phyloP scores from a whole-genome alignment of 2,797 vertebrate genomes.

The Malacoctenus gilli region DNA sequence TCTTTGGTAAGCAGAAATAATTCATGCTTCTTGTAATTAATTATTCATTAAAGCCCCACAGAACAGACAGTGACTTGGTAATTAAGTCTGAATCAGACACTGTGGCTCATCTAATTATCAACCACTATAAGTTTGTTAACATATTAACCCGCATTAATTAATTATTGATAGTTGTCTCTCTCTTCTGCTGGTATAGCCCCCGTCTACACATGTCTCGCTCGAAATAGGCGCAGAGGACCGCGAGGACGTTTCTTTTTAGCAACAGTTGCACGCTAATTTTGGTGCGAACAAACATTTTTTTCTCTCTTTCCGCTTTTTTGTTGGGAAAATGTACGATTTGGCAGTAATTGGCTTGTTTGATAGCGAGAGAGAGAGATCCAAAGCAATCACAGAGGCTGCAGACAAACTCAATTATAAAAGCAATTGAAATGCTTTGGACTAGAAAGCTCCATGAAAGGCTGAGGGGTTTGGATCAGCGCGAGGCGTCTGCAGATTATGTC shows the following conservation, averaged over 20 bases:
- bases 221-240: conserved; percentile 13
- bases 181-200: conserved; percentile 27
- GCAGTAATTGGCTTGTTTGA: conserved; percentile 78
- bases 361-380: conserved; percentile 73
- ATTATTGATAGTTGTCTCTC: conserved; percentile 70
- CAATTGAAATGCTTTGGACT: conserved; percentile 77
- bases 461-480: conserved; percentile 69
- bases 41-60: conserved; percentile 76
- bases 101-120: conserved; percentile 79
- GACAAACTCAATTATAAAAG: conserved; percentile 80
- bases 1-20: conserved; percentile 74
- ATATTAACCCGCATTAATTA: conserved; percentile 80
- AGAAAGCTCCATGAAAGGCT: conserved; percentile 73
- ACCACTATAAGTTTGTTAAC: conserved; percentile 79
- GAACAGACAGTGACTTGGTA: conserved; percentile 75
- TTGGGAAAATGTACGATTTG: conserved; percentile 58
- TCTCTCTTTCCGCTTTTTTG: conserved; percentile 35
- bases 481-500: conserved; percentile 71
- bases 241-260: conserved; percentile 43
- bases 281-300: conserved; percentile 51
- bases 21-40: conserved; percentile 74
- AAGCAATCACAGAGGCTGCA: conserved; percentile 74
- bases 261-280: conserved; percentile 58
- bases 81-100: conserved; percentile 78
- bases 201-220: conserved; percentile 29